Evolutionary conservation across 2,888 invertebrate genomes (phyloP), one percentile per base, ranked within the genome.

Genomic region (Automeris io): DNA sequence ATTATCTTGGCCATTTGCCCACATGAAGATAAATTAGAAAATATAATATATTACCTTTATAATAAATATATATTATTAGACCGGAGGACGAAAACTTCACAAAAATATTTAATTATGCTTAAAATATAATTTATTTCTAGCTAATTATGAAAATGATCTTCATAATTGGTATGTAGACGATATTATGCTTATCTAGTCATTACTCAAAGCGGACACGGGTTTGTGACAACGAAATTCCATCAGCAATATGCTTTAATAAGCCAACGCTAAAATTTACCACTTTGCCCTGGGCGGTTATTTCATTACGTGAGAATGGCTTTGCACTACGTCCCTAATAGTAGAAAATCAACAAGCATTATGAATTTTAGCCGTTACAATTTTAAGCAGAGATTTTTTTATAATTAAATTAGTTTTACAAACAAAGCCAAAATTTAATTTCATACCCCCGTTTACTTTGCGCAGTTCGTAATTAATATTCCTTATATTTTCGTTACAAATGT

Each of bases 181-280:
- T 25, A 38, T 33, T 33, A 18, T 22, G 18, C 16, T 29, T 29
- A 16, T 5, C 16, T 16, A 16, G 4, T 16, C 5, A 8, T 29
- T 16, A 9, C 32, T 32, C 43, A 49, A 51, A 61, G 53, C 51
- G 47, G 36, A 42, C 52, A 47, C 36, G 40, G 54, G 53, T 49
- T 44, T 46, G 46, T 63, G 70, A 76, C 75, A 78, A 42, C 69
- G 55, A 72, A 78, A 74, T 68, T 72, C 71, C 77, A 79, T 77
- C 74, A 77, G 61, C 70, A 65, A 74, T 68, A 71, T 63, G 67
- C 60, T 69, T 57, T 70, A 74, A 76, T 75, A 73, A 71, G 70
- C 69, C 57, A 51, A 56, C 61, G 62, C 65, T 67, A 63, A 70
- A 72, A 69, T 70, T 67, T 54, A 55, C 60, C 47, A 52, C 60